phyloP scores from a whole-genome alignment of 2,888 invertebrate species.

The Melinaea marsaeus region DNA sequence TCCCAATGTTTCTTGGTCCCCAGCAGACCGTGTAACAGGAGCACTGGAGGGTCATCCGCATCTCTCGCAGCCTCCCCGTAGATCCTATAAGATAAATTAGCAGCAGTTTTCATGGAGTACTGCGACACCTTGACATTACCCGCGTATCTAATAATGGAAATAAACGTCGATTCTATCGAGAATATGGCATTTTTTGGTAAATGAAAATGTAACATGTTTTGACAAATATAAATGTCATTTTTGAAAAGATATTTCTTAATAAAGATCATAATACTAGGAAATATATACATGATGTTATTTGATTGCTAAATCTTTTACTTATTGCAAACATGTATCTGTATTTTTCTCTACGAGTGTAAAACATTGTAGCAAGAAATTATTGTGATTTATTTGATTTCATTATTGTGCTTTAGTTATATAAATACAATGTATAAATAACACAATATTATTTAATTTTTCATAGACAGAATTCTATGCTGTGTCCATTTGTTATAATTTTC shows the following conservation, averaged over 20 bases:
- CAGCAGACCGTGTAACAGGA: slow-evolving; percentile 89
- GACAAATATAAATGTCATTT: slow-evolving; percentile 20
- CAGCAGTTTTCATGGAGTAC: slow-evolving; percentile 37
- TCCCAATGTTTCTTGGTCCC: slow-evolving; percentile 94
- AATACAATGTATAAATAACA: no score
- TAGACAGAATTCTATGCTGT: no score
- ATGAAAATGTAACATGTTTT: slow-evolving; percentile 24
- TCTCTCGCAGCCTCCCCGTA: slow-evolving; percentile 44
- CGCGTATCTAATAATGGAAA: slow-evolving; percentile 16
- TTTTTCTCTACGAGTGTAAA: no score
- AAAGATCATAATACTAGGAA: no score
- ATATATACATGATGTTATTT: no score
- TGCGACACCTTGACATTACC: slow-evolving; percentile 19
- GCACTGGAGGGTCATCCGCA: slow-evolving; percentile 46
- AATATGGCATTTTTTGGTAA: slow-evolving; percentile 20
- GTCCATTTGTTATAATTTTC: no score
- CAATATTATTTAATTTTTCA: no score
- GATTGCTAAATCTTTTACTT: no score
- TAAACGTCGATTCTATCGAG: slow-evolving; percentile 14
- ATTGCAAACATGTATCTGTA: no score
- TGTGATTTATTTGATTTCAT: no score
- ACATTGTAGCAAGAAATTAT: no score
- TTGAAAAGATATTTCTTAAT: not conserved
- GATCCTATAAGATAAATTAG: slow-evolving; percentile 57
- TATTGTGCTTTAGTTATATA: no score